A percentile compares a stretch with the other conserved stretches of the same genome.
Evolutionary conservation across 2,797 vertebrate species (phyloP).

Genomic region (Pteronotus mesoamericanus): DNA sequence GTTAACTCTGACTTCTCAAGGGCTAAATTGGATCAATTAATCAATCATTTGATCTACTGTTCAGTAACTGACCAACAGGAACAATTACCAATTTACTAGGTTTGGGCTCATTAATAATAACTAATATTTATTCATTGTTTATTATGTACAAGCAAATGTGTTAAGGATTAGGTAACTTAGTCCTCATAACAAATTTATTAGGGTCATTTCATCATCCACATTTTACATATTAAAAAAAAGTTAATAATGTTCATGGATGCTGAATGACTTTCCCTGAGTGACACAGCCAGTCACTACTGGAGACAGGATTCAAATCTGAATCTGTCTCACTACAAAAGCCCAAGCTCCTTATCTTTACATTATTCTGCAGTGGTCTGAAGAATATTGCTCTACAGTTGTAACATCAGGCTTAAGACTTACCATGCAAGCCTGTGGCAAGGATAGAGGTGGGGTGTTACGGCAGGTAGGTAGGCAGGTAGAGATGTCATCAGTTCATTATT

Average conservation of each 20-base stretch:
- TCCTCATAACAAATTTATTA: constrained; percentile 26
- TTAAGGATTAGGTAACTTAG: background rate
- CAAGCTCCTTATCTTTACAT: background rate
- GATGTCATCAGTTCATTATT: background rate
- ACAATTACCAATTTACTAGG: background rate
- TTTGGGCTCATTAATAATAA: constrained; percentile 11
- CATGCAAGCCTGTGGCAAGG: background rate
- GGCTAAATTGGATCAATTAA: background rate
- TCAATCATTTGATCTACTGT: constrained; percentile 2
- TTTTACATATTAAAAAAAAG: background rate
- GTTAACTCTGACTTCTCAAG: background rate
- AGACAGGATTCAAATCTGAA: background rate
- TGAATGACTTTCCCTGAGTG: background rate
- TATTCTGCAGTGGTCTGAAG: background rate
- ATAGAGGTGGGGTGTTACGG: background rate
- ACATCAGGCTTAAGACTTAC: background rate
- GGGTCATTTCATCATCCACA: background rate
- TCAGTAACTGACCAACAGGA: background rate
- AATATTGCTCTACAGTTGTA: background rate
- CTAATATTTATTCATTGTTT: constrained; percentile 21
- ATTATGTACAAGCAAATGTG: background rate
- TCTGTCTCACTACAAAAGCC: background rate
- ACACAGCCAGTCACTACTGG: background rate
- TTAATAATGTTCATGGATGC: background rate
- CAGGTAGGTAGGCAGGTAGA: background rate